Base-by-base conservation (phyloP, 2,797 vertebrate genomes). In the Gymnoscopelus microlampas region DNA sequence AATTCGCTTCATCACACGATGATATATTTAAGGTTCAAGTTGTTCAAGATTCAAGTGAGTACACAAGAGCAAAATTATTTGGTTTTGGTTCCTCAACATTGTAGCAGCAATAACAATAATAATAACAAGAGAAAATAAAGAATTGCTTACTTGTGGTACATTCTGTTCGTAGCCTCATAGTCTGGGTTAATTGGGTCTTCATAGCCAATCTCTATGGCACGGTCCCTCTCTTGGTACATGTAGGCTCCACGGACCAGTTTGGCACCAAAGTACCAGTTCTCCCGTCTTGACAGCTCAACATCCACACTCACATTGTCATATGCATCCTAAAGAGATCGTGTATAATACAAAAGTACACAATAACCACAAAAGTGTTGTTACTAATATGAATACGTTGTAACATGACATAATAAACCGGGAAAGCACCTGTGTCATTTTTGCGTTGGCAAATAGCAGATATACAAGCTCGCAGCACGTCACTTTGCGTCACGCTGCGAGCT, bases 161-260 rank as follows among this genome's bases (percentile, higher is more conserved):
- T 97, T 79, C 81, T 83, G 0, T 93, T 98, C 5, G 97, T 99
- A 80, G 94, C 90, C 81, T 96, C 94, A 0, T 98, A 98, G 11
- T 94, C 95, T 0, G 95, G 92, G 82, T 99, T 97, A 81, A 98
- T 95, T 26, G 97, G 97, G 85, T 98, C 96, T 60, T 97, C 95
- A 0, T 97, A 99, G 74, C 97, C 97, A 0, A 98, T 92, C 73
- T 96, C 92, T 0, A 78, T 60, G 0, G 96, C 96, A 8, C 96
- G 87, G 63, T 88, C 92, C 26, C 96, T 92, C 71, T 99, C 97
- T 86, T 99, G 98, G 73, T 95, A 94, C 97, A 99, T 97, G 89
- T 99, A 98, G 0, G 97, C 96, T 0, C 98, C 97, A 0, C 97
- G 95, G 9, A 98, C 97, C 66, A 98, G 91, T 83, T 98, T 99